These are phyloP conservation scores for Entomobrya multifasciata DNA, from an alignment of 2,888 invertebrate genomes.

Conservation along the genomic window DNA sequence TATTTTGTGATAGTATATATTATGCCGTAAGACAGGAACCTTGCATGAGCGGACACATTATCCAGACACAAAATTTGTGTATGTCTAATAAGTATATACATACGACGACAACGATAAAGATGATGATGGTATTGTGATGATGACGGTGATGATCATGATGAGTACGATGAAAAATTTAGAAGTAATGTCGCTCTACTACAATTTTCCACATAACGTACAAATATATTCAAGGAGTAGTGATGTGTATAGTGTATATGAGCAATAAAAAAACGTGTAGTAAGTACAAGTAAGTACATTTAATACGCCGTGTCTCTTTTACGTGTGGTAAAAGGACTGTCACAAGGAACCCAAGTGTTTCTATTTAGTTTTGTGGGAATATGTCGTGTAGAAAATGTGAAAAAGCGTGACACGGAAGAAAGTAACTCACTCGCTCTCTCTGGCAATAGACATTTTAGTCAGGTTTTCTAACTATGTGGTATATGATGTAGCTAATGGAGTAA, in stretches of 20 bases:
- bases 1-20: no score
- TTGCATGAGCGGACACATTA: slow-evolving; percentile 73
- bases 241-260: slow-evolving; percentile 25
- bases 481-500: slow-evolving; percentile 33
- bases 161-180: slow-evolving; percentile 31
- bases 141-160: slow-evolving; percentile 42
- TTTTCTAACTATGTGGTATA: neutral
- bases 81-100: slow-evolving; percentile 6
- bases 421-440: neutral
- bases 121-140: slow-evolving; percentile 23
- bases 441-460: neutral
- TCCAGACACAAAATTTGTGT: slow-evolving; percentile 42
- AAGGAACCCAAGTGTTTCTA: neutral
- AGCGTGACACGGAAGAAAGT: slow-evolving; percentile 64
- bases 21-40: slow-evolving; percentile 65
- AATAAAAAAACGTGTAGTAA: slow-evolving; percentile 17
- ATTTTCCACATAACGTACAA: neutral
- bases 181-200: neutral
- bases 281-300: neutral
- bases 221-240: neutral
- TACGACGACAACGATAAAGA: slow-evolving; percentile 48
- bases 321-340: slow-evolving; percentile 38
- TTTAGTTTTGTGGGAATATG: slow-evolving; percentile 40
- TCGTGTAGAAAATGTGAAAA: slow-evolving; percentile 47
- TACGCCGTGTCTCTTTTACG: neutral